Percentiles rank a stretch among this genome's conserved stretches.
These are phyloP conservation scores for Ommatoiulus sabulosus DNA, from an alignment of 2,888 invertebrate genomes.

Conservation along the genomic window DNA sequence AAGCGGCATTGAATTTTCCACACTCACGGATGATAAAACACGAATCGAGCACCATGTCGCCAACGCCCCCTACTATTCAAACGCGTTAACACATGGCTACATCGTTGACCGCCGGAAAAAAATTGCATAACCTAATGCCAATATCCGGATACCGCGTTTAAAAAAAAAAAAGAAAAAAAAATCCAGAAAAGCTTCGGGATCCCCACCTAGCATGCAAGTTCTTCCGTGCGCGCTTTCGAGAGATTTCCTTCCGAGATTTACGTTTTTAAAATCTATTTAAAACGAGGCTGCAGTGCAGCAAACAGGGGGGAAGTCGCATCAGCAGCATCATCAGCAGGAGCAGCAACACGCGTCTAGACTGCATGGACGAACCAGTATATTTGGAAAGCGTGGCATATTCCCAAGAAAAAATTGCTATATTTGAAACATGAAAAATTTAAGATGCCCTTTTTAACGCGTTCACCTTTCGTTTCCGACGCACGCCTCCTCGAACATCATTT, in stretches of 20 bases:
- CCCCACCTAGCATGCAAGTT: not conserved
- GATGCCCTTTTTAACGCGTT: not conserved
- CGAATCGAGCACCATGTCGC: not conserved
- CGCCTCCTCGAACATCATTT: not conserved
- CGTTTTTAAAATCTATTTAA: conserved; percentile 23
- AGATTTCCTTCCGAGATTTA: not conserved
- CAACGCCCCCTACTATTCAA: not conserved
- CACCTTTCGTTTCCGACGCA: not conserved
- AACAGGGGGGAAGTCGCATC: not conserved
- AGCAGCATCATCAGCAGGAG: no score
- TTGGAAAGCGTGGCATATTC: conserved; percentile 23
- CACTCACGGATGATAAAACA: not conserved
- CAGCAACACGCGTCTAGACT: conserved; percentile 8
- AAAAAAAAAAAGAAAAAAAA: no score
- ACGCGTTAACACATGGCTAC: not conserved
- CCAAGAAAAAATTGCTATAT: conserved; percentile 26
- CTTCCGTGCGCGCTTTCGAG: not conserved
- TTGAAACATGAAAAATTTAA: not conserved
- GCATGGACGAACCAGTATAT: not conserved
- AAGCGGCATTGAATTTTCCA: not conserved
- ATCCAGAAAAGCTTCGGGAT: not conserved
- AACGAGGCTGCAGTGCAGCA: not conserved
- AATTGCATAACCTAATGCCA: not conserved
- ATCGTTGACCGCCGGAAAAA: not conserved
- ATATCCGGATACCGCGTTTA: not conserved